A percentile compares a stretch with the other conserved stretches of the same genome.
phyloP scores from a whole-genome alignment of 2,888 invertebrate species.

The Lasius platythorax region DNA sequence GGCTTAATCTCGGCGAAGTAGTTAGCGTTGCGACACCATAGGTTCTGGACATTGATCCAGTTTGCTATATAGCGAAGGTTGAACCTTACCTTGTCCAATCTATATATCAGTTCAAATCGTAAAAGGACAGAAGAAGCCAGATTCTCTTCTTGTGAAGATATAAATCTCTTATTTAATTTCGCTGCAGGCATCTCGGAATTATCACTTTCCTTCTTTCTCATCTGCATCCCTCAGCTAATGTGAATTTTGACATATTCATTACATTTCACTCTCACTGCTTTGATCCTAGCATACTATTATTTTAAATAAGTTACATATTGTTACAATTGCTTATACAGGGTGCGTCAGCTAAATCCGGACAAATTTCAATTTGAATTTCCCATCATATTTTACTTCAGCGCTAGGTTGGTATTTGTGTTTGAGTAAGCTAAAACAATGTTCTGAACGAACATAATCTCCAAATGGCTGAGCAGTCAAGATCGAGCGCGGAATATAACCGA shows the following conservation, averaged over 20 bases:
- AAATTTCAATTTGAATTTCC: no score
- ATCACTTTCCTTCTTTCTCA: background rate
- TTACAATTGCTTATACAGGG: no score
- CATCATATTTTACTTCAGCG: no score
- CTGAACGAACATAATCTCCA: no score
- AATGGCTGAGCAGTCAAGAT: no score
- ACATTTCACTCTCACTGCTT: background rate
- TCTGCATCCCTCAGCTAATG: background rate
- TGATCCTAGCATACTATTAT: background rate
- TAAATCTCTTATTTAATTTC: conserved; percentile 70
- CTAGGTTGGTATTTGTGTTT: no score
- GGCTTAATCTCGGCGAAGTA: background rate
- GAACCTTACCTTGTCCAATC: background rate
- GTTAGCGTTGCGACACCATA: conserved; percentile 64
- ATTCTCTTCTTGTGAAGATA: no score
- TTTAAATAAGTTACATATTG: no score
- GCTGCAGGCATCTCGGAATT: background rate
- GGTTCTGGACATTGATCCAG: conserved; percentile 72
- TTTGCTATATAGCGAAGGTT: conserved; percentile 66
- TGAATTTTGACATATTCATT: background rate
- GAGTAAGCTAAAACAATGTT: no score
- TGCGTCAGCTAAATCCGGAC: no score
- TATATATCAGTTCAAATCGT: background rate
- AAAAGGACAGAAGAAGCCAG: background rate
- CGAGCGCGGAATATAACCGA: no score